phyloP scores from a whole-genome alignment of 2,797 vertebrate genomes.

The Catostomus latipinnis region DNA sequence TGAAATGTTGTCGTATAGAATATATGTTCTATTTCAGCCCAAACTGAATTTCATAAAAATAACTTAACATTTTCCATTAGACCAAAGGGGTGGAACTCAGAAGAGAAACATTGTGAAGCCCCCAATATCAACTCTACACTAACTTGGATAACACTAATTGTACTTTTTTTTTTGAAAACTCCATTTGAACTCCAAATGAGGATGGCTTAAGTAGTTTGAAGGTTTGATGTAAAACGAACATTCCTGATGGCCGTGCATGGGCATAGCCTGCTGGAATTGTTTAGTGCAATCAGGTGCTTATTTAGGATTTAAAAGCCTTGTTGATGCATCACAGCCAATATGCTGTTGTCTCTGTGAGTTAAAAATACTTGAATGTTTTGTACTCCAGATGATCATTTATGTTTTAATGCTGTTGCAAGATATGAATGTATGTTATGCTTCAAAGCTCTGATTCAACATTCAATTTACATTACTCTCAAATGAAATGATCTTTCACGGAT shows the following conservation, averaged over 20 bases:
- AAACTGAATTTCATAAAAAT: neutral
- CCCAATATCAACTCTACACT: neutral
- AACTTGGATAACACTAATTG: neutral
- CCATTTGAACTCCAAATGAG: conserved; percentile 1
- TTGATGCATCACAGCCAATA: conserved; percentile 51
- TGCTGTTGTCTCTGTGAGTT: conserved; percentile 47
- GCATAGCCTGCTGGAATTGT: conserved; percentile 16
- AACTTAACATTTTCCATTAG: neutral
- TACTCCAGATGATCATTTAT: conserved; percentile 18
- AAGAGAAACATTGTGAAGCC: neutral
- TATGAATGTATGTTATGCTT: conserved; percentile 57
- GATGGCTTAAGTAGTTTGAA: conserved; percentile 2
- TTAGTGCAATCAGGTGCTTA: conserved; percentile 41
- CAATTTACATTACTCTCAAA: conserved; percentile 36
- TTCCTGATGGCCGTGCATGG: conserved; percentile 5
- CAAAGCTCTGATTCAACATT: conserved; percentile 40
- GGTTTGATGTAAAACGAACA: conserved; percentile 2
- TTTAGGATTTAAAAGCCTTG: conserved; percentile 11
- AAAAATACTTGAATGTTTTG: conserved; percentile 72
- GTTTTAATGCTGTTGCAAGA: conserved; percentile 47
- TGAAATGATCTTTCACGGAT: neutral
- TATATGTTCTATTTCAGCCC: neutral
- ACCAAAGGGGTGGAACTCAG: no score
- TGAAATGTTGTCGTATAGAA: neutral
- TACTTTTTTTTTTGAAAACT: neutral